Evolutionary conservation across 2,888 invertebrate species (phyloP).

Genomic region (Amphipoea lucens): DNA sequence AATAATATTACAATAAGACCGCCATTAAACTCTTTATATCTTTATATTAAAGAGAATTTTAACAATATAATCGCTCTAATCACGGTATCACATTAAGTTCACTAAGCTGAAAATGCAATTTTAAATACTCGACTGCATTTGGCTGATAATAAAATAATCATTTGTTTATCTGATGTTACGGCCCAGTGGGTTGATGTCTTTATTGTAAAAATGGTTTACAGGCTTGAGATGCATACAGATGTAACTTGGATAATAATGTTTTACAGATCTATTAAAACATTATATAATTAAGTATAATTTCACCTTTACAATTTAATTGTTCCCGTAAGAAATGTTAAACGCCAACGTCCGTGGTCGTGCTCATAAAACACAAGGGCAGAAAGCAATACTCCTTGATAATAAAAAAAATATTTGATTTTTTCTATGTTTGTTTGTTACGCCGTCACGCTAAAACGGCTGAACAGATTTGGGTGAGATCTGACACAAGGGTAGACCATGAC

Average conservation of each 20-base stretch:
- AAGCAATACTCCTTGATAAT: no score
- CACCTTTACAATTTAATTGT: not conserved
- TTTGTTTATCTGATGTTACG: constrained; percentile 64
- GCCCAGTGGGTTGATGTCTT: constrained; percentile 62
- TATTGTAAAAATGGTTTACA: constrained; percentile 57
- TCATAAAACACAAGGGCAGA: not conserved
- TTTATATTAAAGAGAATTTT: constrained; percentile 7
- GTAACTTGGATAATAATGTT: constrained; percentile 20
- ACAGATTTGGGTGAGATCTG: no score
- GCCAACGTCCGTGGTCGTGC: not conserved
- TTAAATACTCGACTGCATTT: constrained; percentile 61
- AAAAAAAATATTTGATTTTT: no score
- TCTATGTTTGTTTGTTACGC: no score
- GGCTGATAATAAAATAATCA: constrained; percentile 64
- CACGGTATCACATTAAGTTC: constrained; percentile 48
- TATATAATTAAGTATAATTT: not conserved
- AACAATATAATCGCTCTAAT: constrained; percentile 21
- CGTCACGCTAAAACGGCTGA: no score
- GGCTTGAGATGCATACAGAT: constrained; percentile 30
- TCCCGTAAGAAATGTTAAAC: not conserved
- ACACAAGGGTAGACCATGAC: no score
- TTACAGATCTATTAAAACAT: constrained; percentile 3
- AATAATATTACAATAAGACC: not conserved
- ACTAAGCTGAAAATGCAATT: constrained; percentile 68
- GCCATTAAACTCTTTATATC: not conserved